Evolutionary conservation across 2,797 vertebrate species (phyloP), one percentile per base, ranked within the genome.

Genomic region (Halcyon leucocephala): DNA sequence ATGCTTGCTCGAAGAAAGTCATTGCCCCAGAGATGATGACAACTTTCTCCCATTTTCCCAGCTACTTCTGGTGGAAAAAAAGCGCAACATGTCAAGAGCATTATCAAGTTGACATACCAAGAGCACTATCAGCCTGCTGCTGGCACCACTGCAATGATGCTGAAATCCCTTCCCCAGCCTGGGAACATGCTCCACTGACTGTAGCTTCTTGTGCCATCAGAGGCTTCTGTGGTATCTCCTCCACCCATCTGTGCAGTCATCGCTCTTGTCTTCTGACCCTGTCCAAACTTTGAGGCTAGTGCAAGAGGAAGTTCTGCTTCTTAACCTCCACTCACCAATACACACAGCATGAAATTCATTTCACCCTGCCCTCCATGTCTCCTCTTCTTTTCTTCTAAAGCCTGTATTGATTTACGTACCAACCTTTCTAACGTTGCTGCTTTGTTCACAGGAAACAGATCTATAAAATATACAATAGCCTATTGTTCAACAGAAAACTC

Each of bases 401-500:
- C 31, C 54, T 85, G 54, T 29, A 72, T 57, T 93, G 69, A 52
- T 82, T 95, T 94, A 89, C 70, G 67, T 69, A 76, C 62, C 42
- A 82, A 49, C n/a, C 21, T 84, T 95, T 64, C 74, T 54, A 80
- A 91, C 80, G 86, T 90, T 95, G 93, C 95, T 96, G 95, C 85
- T 93, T 84, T 90, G 92, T 87, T 90, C 94, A 91, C 65, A 92
- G 83, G 72, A 96, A 93, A 58, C 44, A 55, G 72, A 89, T 85
- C 86, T 83, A 81, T 66, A 93, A 84, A 88, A 96, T 76, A 89
- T 60, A 97, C 65, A 96, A 77, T 92, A 93, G 60, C 28, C 74
- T 76, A 96, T 83, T 96, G 80, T 95, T 97, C 86, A 82, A 93
- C 39, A 95, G 82, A 96, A 82, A 96, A 88, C 60, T 72, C 67